Evolutionary conservation across 2,797 vertebrate genomes (phyloP), one percentile per base, ranked within the genome.

Genomic region (Rhinatrema bivittatum): DNA sequence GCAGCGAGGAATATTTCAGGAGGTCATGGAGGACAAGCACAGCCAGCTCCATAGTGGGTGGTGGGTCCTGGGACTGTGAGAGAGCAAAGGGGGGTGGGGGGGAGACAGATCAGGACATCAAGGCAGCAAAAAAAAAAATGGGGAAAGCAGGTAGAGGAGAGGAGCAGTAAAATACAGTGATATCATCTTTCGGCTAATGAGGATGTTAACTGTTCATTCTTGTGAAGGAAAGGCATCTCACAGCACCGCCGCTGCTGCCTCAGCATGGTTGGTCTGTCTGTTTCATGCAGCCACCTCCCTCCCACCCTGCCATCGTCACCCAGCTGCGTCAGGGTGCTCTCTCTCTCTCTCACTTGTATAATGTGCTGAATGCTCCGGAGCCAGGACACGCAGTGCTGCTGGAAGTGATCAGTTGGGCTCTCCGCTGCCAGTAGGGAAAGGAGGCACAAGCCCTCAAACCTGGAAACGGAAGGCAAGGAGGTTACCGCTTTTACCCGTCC

Each of bases 361-460:
- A 94, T 70, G 55, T 95, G 90, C 67, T 93, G 89, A 18, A 94
- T 61, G 2, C 83, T 84, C 2, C 89, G 86, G 22, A 95, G 76
- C 92, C 92, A 95, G n/a, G 82, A 79, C 2, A 93, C 65, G 28
- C 90, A 91, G 50, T 95, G 85, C 10, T 90, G 87, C 63, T 89
- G 84, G 66, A 95, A 94, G 14, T 89, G 54, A 25, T 92, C 89
- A 7, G 83, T 87, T 29, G 85, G 80, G 44, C 90, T 91, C 74
- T 94, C 91, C 13, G 84, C 88, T 1, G 95, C 89, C 58, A 94
- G 66, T 70, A 93, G 59, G 5, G 91, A 85, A 20, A 95, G 76
- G 28, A 94, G 70, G 49, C 90, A 94, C 3, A 95, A 74, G 4
- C 91, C 92, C 57, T 94, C 89, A 16, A 90, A 89, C 58, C 92